Evolutionary conservation across 2,888 invertebrate species (phyloP).

Genomic region (Ormyrus thymus): DNA sequence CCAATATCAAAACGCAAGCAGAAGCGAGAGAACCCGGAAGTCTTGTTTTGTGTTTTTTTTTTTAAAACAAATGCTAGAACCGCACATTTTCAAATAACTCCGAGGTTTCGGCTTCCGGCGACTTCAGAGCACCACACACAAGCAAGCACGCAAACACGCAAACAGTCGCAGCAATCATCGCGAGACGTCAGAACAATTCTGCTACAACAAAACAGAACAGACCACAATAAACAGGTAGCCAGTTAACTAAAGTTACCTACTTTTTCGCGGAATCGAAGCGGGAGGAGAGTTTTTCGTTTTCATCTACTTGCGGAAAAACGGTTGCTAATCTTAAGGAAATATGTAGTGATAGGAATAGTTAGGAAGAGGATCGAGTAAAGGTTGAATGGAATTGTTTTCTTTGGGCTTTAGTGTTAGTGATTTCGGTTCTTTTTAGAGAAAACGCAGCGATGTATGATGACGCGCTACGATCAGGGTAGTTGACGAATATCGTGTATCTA

Average conservation of each 20-base stretch:
- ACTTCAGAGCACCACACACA: constrained; percentile 26
- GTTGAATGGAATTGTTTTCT: constrained; percentile 51
- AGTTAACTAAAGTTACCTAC: constrained; percentile 43
- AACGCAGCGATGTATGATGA: constrained; percentile 46
- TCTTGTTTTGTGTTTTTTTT: background rate
- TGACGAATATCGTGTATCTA: constrained; percentile 51
- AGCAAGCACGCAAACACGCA: constrained; percentile 40
- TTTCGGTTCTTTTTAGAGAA: constrained; percentile 43
- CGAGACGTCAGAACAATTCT: constrained; percentile 42
- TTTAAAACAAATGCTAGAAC: too few relatives aligned
- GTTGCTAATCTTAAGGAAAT: constrained; percentile 40
- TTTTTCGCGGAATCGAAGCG: constrained; percentile 47
- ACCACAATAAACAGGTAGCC: constrained; percentile 20
- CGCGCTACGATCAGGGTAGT: constrained; percentile 59
- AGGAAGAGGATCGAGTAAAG: constrained; percentile 29
- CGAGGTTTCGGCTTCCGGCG: constrained; percentile 42
- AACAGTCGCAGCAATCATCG: constrained; percentile 51
- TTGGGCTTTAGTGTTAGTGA: constrained; percentile 73
- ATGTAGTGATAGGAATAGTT: constrained; percentile 31
- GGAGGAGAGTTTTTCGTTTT: constrained; percentile 38
- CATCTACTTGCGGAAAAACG: constrained; percentile 37
- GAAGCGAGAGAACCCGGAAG: constrained; percentile 52
- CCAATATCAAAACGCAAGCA: constrained; percentile 12
- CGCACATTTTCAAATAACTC: background rate
- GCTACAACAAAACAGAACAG: constrained; percentile 11